These are phyloP conservation scores for Bambusicola thoracicus DNA, from an alignment of 2,113 vertebrate species.

Conservation along the genomic window DNA sequence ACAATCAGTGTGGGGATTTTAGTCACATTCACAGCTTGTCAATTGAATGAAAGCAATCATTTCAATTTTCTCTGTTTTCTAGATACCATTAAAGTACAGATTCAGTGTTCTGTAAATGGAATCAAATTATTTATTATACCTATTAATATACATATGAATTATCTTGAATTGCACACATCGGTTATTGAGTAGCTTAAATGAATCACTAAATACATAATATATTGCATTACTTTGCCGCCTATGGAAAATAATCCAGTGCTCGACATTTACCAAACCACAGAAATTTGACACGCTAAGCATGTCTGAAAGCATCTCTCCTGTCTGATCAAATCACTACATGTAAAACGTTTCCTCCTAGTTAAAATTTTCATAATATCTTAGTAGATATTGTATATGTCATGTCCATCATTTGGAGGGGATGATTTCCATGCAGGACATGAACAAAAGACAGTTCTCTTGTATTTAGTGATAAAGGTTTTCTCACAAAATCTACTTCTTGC, in stretches of 20 bases:
- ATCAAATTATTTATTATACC: constrained; percentile 55
- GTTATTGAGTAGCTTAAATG: not conserved
- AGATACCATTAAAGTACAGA: constrained; percentile 27
- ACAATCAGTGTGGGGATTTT: constrained; percentile 50
- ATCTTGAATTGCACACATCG: not conserved
- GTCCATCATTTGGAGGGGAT: not conserved
- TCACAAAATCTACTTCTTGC: not conserved
- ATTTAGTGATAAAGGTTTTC: not conserved
- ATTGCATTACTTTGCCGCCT: constrained; percentile 56
- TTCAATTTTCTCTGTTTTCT: constrained; percentile 60
- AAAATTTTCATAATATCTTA: constrained; percentile 47
- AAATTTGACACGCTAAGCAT: constrained; percentile 44
- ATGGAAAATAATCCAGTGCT: not conserved
- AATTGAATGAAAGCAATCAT: constrained; percentile 61
- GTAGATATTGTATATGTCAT: constrained; percentile 18
- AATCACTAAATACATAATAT: not conserved
- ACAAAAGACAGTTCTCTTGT: not conserved
- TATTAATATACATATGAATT: constrained; percentile 56
- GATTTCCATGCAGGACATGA: not conserved
- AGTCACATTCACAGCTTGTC: constrained; percentile 49
- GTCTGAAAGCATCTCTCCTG: constrained; percentile 11
- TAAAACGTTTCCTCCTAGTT: constrained; percentile 17
- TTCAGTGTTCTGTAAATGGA: constrained; percentile 8
- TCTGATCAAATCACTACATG: constrained; percentile 39
- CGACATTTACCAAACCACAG: constrained; percentile 29